Conservation (phyloP, 2,113 vertebrate species). For the Rana temporaria region DNA sequence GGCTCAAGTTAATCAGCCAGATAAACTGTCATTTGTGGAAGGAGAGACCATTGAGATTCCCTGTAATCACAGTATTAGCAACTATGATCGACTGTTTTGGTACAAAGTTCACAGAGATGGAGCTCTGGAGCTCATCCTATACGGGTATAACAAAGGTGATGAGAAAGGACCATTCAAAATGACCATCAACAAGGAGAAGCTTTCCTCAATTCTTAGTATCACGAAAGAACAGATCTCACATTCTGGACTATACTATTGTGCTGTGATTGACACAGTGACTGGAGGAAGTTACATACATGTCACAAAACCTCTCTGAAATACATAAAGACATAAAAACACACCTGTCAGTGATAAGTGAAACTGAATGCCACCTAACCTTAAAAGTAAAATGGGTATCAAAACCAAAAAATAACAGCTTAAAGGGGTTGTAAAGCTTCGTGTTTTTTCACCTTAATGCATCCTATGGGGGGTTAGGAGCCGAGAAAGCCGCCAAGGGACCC, state of each 20-base stretch:
- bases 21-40: not conserved
- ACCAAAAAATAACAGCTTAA: no score
- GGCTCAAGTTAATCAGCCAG: slow-evolving; percentile 1
- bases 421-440: no score
- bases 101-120: not conserved
- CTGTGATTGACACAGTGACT: slow-evolving; percentile 27
- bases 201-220: not conserved
- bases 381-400: no score
- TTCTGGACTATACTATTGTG: slow-evolving; percentile 18
- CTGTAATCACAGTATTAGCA: slow-evolving; percentile 15
- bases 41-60: not conserved
- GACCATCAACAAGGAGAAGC: not conserved
- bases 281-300: not conserved
- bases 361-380: no score
- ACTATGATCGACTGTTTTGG: slow-evolving; percentile 12
- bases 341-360: no score
- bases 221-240: not conserved
- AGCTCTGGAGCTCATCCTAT: slow-evolving; percentile 4
- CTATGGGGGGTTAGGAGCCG: no score
- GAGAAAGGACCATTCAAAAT: not conserved
- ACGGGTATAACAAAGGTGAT: slow-evolving; percentile 7
- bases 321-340: no score
- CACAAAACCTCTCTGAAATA: not conserved
- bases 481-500: no score
- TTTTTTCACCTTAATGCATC: no score